These are phyloP conservation scores for Rhynchomys soricoides DNA, from an alignment of 2,113 vertebrate genomes.

Conservation along the genomic window DNA sequence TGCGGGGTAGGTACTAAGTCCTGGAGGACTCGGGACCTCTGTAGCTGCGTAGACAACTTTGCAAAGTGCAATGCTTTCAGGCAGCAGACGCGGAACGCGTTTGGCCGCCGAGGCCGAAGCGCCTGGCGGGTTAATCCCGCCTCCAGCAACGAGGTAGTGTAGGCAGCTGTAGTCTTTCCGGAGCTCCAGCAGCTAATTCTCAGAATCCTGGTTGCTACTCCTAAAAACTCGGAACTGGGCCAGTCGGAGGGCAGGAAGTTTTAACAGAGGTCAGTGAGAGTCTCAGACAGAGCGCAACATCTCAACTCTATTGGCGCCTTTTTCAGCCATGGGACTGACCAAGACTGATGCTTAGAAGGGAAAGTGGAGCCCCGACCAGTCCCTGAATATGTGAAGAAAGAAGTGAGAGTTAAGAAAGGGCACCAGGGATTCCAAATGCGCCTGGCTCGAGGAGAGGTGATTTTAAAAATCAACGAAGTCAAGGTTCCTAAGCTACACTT, in stretches of 20 bases:
- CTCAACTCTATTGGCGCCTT: background rate
- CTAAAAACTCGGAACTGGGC: background rate
- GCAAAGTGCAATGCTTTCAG: slow-evolving; percentile 55
- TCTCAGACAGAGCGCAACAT: background rate
- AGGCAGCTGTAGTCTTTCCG: slow-evolving; percentile 24
- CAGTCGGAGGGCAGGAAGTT: slow-evolving; percentile 65
- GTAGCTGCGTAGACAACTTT: slow-evolving; percentile 52
- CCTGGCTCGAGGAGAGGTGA: slow-evolving; percentile 30
- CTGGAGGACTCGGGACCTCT: background rate
- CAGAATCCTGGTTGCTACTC: background rate
- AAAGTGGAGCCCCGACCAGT: background rate
- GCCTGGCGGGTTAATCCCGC: slow-evolving; percentile 64
- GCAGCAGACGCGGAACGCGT: background rate
- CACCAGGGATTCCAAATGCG: background rate
- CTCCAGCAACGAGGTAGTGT: slow-evolving; percentile 64
- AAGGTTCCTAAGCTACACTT: slow-evolving; percentile 2
- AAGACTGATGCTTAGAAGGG: slow-evolving; percentile 19
- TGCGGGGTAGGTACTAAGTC: slow-evolving; percentile 41
- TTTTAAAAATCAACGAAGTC: slow-evolving; percentile 72
- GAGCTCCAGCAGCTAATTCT: background rate
- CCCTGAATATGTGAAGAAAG: slow-evolving; percentile 35
- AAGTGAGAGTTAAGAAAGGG: slow-evolving; percentile 16
- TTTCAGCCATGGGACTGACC: slow-evolving; percentile 12
- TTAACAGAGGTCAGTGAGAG: slow-evolving; percentile 53
- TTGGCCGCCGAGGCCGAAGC: slow-evolving; percentile 46